phyloP scores from a whole-genome alignment of 2,888 invertebrate genomes.

The Terebella lapidaria region DNA sequence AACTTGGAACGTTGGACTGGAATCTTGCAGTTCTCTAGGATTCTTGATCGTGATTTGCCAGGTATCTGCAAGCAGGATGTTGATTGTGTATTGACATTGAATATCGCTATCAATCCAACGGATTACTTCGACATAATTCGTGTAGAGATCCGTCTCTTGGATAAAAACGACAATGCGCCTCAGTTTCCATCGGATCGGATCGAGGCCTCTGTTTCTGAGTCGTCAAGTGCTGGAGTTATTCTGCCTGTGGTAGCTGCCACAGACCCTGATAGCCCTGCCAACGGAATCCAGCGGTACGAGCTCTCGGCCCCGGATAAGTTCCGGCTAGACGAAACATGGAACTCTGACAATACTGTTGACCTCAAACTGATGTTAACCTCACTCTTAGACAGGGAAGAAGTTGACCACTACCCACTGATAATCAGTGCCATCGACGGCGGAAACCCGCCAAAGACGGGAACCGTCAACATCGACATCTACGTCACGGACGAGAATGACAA shows the following conservation, averaged over 20 bases:
- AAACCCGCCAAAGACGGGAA: conserved; percentile 19
- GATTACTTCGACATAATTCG: conserved; percentile 4
- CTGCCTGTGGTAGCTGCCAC: conserved; percentile 5
- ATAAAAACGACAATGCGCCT: conserved; percentile 15
- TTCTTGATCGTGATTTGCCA: neutral
- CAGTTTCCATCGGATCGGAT: conserved; percentile 1
- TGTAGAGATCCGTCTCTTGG: neutral
- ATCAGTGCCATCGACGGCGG: conserved; percentile 32
- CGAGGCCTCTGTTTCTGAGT: conserved; percentile 3
- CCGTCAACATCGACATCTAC: conserved; percentile 24
- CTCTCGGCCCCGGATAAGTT: neutral
- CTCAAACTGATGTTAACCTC: conserved; percentile 11
- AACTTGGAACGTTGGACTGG: neutral
- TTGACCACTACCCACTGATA: conserved; percentile 26
- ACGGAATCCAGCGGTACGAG: conserved; percentile 6
- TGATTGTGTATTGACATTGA: neutral
- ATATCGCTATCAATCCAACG: neutral
- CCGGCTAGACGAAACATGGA: neutral
- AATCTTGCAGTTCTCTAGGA: neutral
- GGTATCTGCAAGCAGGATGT: neutral
- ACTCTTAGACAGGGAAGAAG: conserved; percentile 32
- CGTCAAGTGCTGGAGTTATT: conserved; percentile 2
- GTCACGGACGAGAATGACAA: conserved; percentile 31
- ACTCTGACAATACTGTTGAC: neutral
- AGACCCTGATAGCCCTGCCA: conserved; percentile 11